phyloP scores from a whole-genome alignment of 2,888 invertebrate genomes.

The Linyphia triangularis region DNA sequence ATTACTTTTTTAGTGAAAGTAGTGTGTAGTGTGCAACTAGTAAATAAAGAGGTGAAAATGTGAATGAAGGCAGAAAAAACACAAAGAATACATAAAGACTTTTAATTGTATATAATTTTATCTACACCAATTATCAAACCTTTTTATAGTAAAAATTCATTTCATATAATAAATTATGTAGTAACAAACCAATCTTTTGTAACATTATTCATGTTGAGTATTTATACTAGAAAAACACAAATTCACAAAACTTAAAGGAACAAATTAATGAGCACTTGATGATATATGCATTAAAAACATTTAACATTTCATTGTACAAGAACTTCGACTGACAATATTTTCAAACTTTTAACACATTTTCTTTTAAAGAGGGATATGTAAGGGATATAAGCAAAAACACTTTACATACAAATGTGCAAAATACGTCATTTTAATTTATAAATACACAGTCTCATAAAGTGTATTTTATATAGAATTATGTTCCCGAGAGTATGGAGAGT shows the following conservation, averaged over 20 bases:
- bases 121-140: constrained; percentile 73
- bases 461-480: background rate
- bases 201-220: constrained; percentile 43
- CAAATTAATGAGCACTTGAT: background rate
- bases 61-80: background rate
- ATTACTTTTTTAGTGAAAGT: too few relatives aligned
- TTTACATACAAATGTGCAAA: constrained; percentile 3
- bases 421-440: background rate
- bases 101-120: constrained; percentile 71
- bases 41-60: too few relatives aligned
- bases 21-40: too few relatives aligned
- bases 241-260: background rate
- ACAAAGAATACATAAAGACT: constrained; percentile 42
- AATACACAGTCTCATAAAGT: background rate
- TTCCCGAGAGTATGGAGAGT: background rate
- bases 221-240: constrained; percentile 45
- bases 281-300: constrained; percentile 22
- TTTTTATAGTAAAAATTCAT: constrained; percentile 63
- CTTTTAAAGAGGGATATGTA: background rate
- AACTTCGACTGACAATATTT: background rate
- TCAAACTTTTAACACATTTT: background rate
- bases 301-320: background rate
- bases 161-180: constrained; percentile 50
- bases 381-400: background rate
- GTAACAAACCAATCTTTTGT: constrained; percentile 63